A percentile compares a stretch with the other conserved stretches of the same genome.
Conservation (phyloP, 2,113 vertebrate species). For the Bagarius yarrelli region DNA sequence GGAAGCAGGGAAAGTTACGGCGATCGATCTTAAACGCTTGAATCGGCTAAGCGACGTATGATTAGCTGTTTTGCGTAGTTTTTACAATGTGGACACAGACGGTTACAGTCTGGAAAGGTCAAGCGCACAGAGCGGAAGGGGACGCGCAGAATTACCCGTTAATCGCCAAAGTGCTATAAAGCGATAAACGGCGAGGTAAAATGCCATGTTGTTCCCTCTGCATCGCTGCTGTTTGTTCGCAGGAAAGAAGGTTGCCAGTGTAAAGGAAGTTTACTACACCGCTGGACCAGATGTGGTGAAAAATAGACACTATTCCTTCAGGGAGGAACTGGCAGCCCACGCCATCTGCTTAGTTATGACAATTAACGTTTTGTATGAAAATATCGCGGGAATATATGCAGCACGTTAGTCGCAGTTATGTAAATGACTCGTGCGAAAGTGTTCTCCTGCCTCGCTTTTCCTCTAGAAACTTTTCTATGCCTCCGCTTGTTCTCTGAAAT, state of each 20-base stretch:
- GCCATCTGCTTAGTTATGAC: conserved; percentile 41
- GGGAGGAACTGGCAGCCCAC: conserved; percentile 28
- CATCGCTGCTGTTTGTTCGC: conserved; percentile 5
- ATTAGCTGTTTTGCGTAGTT: conserved; percentile 35
- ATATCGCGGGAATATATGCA: neutral
- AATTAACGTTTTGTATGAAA: conserved; percentile 26
- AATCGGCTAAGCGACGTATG: conserved; percentile 29
- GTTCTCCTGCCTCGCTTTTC: neutral
- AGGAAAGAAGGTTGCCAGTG: conserved; percentile 26
- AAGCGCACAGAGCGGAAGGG: conserved; percentile 16
- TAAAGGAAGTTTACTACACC: conserved; percentile 32
- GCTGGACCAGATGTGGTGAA: conserved; percentile 28
- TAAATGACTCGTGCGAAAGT: neutral
- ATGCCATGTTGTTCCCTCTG: neutral
- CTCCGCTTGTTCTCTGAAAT: no score
- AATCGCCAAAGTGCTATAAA: conserved; percentile 34
- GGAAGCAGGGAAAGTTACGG: neutral
- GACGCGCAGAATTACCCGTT: conserved; percentile 24
- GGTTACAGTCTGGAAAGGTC: conserved; percentile 34
- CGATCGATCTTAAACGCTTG: no score
- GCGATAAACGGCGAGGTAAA: conserved; percentile 19
- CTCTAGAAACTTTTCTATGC: neutral
- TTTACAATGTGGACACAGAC: conserved; percentile 19
- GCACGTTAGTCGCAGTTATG: neutral
- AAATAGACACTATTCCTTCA: conserved; percentile 31